Base-by-base conservation (phyloP, 2,888 invertebrate genomes). In the Phyto melanocephala region DNA sequence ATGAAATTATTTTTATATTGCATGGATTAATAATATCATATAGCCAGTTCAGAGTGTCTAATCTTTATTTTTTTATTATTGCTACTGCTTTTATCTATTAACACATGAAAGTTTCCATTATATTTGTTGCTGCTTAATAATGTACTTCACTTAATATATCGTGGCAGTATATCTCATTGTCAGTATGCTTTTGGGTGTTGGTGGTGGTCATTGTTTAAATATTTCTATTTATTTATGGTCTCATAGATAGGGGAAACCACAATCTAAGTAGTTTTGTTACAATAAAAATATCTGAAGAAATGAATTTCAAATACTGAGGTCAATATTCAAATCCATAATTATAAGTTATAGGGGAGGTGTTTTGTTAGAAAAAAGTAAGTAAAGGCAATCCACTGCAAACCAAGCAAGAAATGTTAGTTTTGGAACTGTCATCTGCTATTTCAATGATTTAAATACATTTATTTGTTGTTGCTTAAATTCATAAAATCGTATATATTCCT, bases 151-250 rank as follows among this genome's bases (percentile, higher is more conserved):
- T 42, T 71, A 28, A 67, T 67, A 76, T 70, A 33, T 76, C 76
- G 68, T 22, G 40, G 63, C 2, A 11, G 10, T 17, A 15, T 47
- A 28, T 10, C 0, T n/a, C n/a, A n/a, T n/a, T n/a, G n/a, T n/a
- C n/a, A n/a, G n/a, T n/a, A n/a, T 45, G 37, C 47, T n/a, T 17
- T 1, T 7, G 20, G 1, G 1, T 37, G 28, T 33, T 10, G 60
- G 52, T 56, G 72, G 62, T 70, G 1, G 58, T 63, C 63, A 74
- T 65, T 70, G 65, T 75, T 79, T 79, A 65, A 33, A 67, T 71
- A 70, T 79, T 68, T 65, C 52, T 54, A 79, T 75, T 79, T 70
- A 82, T 70, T 75, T 79, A 75, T 60, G 20, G 47, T 52, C 42
- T 8, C 68, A 52, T 67, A 47, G 54, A 45, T 60, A 42, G 62